Evolutionary conservation across 2,797 vertebrate genomes (phyloP).

Genomic region (Nasua narica): DNA sequence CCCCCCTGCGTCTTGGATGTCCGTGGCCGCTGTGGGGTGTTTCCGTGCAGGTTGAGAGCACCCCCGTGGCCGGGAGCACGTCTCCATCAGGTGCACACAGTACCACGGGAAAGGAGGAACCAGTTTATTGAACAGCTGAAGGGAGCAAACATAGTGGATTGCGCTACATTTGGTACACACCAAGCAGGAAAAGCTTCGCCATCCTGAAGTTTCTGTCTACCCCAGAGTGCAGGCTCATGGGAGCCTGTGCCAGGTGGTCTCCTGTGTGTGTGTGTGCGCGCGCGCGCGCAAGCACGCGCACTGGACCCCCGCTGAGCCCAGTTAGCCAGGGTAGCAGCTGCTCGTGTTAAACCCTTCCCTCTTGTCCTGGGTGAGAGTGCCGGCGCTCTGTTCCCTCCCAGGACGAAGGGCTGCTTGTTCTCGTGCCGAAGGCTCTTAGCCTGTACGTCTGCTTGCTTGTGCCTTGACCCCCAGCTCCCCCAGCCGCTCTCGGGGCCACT

Average conservation of each 20-base stretch:
- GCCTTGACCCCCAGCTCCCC: neutral
- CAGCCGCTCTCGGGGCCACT: neutral
- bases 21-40: neutral
- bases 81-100: neutral
- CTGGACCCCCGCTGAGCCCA: neutral
- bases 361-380: conserved; percentile 1
- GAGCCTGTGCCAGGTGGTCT: neutral
- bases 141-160: conserved; percentile 43
- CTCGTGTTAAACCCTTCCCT: neutral
- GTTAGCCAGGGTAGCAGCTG: conserved; percentile 18
- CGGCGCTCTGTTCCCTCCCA: neutral
- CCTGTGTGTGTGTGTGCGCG: neutral
- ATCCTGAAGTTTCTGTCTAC: neutral
- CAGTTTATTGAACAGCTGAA: conserved; percentile 77
- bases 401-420: neutral
- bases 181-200: conserved; percentile 53
- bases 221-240: neutral
- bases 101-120: conserved; percentile 42
- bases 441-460: neutral
- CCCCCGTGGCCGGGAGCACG: too few relatives aligned
- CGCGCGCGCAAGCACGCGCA: accelerated
- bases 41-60: neutral
- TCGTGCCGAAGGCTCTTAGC: neutral
- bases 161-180: conserved; percentile 57
- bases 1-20: neutral